Conservation (phyloP, 2,888 invertebrate species). For the Platynereis dumerilii region DNA sequence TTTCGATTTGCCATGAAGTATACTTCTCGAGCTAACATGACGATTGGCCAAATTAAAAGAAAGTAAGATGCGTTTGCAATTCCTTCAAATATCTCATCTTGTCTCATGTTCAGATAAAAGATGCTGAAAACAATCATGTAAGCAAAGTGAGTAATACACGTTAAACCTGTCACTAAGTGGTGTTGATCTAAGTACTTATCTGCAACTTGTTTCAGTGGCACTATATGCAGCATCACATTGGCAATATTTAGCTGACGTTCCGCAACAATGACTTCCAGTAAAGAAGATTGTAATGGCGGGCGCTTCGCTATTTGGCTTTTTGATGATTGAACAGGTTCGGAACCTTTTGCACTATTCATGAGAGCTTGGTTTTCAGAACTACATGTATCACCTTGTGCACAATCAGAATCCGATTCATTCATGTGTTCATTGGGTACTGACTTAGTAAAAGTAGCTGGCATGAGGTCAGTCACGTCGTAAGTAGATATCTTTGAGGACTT, state of each 20-base stretch:
- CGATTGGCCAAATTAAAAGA: constrained; percentile 37
- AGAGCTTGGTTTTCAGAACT: too few species aligned
- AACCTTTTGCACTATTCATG: too few species aligned
- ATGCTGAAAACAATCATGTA: constrained; percentile 53
- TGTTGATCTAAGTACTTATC: constrained; percentile 49
- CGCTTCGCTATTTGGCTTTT: too few species aligned
- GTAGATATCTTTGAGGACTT: not conserved
- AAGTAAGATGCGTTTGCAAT: too few species aligned
- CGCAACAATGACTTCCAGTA: not conserved
- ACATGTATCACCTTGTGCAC: too few species aligned
- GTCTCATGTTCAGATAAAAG: too few species aligned
- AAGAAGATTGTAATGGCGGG: too few species aligned
- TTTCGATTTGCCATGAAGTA: constrained; percentile 31
- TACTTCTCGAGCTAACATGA: constrained; percentile 30
- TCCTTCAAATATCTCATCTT: constrained; percentile 15
- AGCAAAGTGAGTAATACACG: constrained; percentile 51
- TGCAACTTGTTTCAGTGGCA: constrained; percentile 49
- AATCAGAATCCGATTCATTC: too few species aligned
- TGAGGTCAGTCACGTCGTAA: not conserved
- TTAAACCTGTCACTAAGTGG: constrained; percentile 47
- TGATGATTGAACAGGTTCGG: too few species aligned
- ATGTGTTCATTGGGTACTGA: too few species aligned
- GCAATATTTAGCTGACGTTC: not conserved
- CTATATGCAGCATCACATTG: not conserved
- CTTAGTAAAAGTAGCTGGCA: not conserved